Conservation (phyloP, 2,888 invertebrate species). For the Crossocerus cetratus region DNA sequence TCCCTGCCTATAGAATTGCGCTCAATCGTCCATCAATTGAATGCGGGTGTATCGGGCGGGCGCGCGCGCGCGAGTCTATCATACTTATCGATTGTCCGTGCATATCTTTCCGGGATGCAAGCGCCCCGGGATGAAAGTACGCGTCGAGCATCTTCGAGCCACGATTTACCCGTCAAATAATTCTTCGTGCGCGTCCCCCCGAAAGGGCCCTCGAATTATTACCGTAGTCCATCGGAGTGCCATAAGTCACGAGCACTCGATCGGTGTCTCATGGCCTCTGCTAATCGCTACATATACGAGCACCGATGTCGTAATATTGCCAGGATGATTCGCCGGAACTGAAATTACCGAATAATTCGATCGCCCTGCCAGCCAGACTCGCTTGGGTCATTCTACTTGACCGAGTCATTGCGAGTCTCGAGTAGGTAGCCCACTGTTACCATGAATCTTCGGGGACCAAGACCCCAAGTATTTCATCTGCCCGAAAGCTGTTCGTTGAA, state of each 20-base stretch:
- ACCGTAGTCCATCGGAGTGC: not conserved
- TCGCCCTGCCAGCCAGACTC: not conserved
- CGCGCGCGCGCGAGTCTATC: constrained; percentile 5
- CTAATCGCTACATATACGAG: constrained; percentile 1
- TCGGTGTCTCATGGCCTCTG: constrained; percentile 18
- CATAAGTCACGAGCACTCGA: constrained; percentile 16
- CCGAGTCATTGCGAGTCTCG: too few species aligned
- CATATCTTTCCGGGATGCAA: constrained; percentile 28
- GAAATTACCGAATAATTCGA: constrained; percentile 20
- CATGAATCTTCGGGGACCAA: too few species aligned
- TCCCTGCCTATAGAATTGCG: constrained; percentile 64
- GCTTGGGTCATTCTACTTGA: too few species aligned
- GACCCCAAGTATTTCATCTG: too few species aligned
- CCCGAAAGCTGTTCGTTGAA: not conserved
- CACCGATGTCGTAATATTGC: constrained; percentile 17
- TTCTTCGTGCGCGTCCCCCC: constrained; percentile 43
- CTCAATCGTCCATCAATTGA: constrained; percentile 63
- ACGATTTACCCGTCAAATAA: constrained; percentile 54
- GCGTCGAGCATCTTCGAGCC: constrained; percentile 21
- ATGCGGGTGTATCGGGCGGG: constrained; percentile 45
- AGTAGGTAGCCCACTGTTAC: too few species aligned
- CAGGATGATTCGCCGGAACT: constrained; percentile 14
- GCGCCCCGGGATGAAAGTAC: constrained; percentile 19
- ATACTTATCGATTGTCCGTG: constrained; percentile 39
- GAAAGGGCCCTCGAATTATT: constrained; percentile 45